These are phyloP conservation scores for Metaphire vulgaris DNA, from an alignment of 1,140 invertebrate species.

Conservation along the genomic window DNA sequence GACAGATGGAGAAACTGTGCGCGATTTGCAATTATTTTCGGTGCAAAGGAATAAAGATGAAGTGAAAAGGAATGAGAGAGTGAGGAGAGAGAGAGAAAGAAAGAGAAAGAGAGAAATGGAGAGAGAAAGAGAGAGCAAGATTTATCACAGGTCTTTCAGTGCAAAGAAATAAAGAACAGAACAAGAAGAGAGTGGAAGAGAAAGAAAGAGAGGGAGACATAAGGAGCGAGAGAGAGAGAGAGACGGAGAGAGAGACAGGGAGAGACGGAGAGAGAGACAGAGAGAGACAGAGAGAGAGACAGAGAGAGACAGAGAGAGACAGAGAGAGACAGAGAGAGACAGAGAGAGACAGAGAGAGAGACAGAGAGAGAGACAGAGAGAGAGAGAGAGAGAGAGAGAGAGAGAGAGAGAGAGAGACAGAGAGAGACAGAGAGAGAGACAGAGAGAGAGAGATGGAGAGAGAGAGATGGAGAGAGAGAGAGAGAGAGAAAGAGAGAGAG, in stretches of 20 bases:
- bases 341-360: background rate
- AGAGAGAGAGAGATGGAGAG: background rate
- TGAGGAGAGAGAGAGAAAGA: too few species aligned
- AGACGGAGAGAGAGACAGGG: background rate
- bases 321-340: background rate
- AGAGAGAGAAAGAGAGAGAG: background rate
- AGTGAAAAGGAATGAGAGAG: too few species aligned
- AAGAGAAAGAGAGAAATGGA: too few species aligned
- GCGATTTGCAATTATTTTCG: too few species aligned
- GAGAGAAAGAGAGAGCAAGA: too few species aligned
- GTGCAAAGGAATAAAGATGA: too few species aligned
- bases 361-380: conserved; percentile 1
- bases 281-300: background rate
- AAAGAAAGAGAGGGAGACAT: background rate
- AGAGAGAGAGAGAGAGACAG: background rate
- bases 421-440: background rate
- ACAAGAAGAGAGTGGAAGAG: too few species aligned
- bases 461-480: background rate
- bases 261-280: background rate
- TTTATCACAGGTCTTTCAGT: too few species aligned
- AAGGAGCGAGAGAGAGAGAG: background rate
- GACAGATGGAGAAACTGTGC: too few species aligned
- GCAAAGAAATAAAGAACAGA: too few species aligned
- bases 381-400: conserved; percentile 7
- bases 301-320: background rate